A percentile compares a stretch with the other conserved stretches of the same genome.
Evolutionary conservation across 2,888 invertebrate genomes (phyloP).

Genomic region (Platycheirus rosarum): DNA sequence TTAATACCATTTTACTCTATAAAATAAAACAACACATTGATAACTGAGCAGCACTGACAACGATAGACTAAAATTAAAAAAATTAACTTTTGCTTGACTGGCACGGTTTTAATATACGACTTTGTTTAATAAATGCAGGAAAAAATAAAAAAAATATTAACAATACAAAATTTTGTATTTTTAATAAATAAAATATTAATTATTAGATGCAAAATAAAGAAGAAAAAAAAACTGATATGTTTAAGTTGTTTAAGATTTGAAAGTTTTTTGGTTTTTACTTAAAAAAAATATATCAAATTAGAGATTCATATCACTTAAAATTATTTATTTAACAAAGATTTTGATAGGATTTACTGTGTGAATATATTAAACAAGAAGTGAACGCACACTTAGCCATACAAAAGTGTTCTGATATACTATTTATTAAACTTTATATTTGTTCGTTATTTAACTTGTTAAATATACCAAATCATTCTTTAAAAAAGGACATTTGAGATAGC

Average conservation of each 20-base stretch:
- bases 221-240: neutral
- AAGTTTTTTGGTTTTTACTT: neutral
- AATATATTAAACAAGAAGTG: constrained; percentile 47
- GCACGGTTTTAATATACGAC: constrained; percentile 43
- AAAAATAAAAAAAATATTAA: constrained; percentile 15
- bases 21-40: constrained; percentile 62
- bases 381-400: constrained; percentile 56
- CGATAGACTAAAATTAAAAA: constrained; percentile 59
- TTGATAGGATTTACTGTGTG: constrained; percentile 42
- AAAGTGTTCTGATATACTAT: constrained; percentile 28
- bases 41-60: constrained; percentile 65
- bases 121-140: constrained; percentile 49
- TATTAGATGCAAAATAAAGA: constrained; percentile 29
- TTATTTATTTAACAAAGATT: constrained; percentile 9
- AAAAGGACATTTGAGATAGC: constrained; percentile 54
- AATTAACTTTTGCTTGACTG: constrained; percentile 54
- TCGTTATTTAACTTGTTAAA: constrained; percentile 17
- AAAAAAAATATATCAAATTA: too few species aligned
- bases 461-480: constrained; percentile 19
- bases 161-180: constrained; percentile 22
- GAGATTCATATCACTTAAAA: neutral
- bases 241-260: constrained; percentile 3
- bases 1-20: constrained; percentile 55
- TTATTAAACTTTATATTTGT: neutral
- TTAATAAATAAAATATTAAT: constrained; percentile 17